These are phyloP conservation scores for Schizaphis graminum DNA, from an alignment of 2,888 invertebrate species.

Conservation along the genomic window DNA sequence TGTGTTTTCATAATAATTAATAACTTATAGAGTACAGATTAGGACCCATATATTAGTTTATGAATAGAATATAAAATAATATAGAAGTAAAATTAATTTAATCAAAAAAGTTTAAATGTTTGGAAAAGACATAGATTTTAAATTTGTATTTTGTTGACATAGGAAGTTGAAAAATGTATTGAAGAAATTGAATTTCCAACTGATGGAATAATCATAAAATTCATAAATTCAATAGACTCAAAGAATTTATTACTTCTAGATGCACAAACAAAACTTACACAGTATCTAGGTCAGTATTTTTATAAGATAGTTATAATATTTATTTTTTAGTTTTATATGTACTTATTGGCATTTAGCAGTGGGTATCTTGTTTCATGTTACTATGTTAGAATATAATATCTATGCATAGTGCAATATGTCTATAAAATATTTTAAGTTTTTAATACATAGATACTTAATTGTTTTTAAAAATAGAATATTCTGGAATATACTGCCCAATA, in stretches of 20 bases:
- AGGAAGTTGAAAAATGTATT: slow-evolving; percentile 36
- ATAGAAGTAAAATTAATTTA: no score
- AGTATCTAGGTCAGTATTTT: slow-evolving; percentile 33
- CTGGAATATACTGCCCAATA: slow-evolving; percentile 37
- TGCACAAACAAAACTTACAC: slow-evolving; percentile 50
- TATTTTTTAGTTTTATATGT: not conserved
- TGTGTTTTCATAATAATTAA: no score
- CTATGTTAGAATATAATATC: not conserved
- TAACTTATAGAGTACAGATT: no score
- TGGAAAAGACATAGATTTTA: not conserved
- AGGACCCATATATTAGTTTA: no score
- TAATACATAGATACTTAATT: not conserved
- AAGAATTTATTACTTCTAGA: slow-evolving; percentile 23
- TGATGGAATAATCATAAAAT: slow-evolving; percentile 52
- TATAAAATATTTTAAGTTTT: not conserved
- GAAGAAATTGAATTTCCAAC: slow-evolving; percentile 55
- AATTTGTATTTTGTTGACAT: not conserved
- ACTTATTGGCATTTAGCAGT: not conserved
- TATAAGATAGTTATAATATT: not conserved
- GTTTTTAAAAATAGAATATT: slow-evolving; percentile 40
- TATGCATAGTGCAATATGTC: not conserved
- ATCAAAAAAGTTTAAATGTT: not conserved
- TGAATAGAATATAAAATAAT: no score
- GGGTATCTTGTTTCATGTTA: not conserved
- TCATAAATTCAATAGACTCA: slow-evolving; percentile 54